Evolutionary conservation across 2,888 invertebrate species (phyloP).

Genomic region (Temnothorax ravouxi): DNA sequence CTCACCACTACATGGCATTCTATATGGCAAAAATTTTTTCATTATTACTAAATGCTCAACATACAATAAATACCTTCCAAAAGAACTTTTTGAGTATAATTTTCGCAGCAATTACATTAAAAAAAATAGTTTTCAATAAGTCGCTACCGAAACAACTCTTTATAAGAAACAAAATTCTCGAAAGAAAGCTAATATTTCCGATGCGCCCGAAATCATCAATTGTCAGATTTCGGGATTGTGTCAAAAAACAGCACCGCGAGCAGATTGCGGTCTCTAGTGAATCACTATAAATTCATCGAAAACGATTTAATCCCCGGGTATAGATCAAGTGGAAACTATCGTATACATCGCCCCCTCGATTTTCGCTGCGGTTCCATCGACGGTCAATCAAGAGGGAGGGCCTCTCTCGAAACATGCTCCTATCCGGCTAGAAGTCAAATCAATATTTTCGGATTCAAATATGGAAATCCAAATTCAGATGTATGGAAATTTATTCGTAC

Average conservation of each 20-base stretch:
- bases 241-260: conserved; percentile 54
- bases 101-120: neutral
- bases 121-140: neutral
- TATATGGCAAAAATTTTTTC: neutral
- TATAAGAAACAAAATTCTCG: neutral
- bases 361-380: conserved; percentile 57
- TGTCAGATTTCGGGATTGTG: conserved; percentile 40
- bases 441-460: conserved; percentile 79
- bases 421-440: conserved; percentile 67
- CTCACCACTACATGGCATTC: conserved; percentile 9
- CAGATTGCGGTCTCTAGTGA: conserved; percentile 59
- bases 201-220: conserved; percentile 14
- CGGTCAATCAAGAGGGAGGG: conserved; percentile 57
- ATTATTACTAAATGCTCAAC: neutral
- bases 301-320: conserved; percentile 68
- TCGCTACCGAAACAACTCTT: neutral
- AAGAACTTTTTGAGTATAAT: neutral
- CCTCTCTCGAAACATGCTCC: conserved; percentile 57
- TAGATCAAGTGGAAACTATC: conserved; percentile 67
- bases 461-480: conserved; percentile 78
- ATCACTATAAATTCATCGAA: conserved; percentile 73
- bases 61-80: neutral
- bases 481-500: conserved; percentile 78
- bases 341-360: conserved; percentile 62
- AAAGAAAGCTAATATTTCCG: neutral